phyloP scores from a whole-genome alignment of 2,888 invertebrate genomes.

The Hylaea fasciaria region DNA sequence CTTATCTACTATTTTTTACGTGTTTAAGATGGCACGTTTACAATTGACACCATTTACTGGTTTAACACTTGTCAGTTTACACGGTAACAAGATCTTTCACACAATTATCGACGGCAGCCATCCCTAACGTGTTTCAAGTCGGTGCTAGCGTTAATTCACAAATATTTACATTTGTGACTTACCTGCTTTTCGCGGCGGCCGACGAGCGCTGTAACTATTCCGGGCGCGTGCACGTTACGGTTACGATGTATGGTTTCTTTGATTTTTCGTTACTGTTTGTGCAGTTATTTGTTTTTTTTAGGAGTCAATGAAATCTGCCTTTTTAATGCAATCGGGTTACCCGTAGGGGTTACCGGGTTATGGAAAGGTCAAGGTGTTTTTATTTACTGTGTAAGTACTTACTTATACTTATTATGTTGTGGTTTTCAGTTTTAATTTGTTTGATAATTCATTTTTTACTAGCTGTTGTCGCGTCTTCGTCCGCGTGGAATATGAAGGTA shows the following conservation, averaged over 20 bases:
- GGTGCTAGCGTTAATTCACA: constrained; percentile 57
- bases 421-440: too few relatives aligned
- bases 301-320: constrained; percentile 4
- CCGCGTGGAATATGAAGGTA: too few relatives aligned
- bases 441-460: neutral
- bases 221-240: neutral
- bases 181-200: constrained; percentile 52
- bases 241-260: constrained; percentile 21
- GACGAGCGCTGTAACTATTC: constrained; percentile 11
- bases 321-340: constrained; percentile 8
- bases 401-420: neutral
- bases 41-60: too few relatives aligned
- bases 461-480: too few relatives aligned
- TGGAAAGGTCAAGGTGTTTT: constrained; percentile 18
- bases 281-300: constrained; percentile 13
- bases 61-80: too few relatives aligned
- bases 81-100: too few relatives aligned
- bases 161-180: constrained; percentile 67
- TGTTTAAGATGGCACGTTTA: too few relatives aligned
- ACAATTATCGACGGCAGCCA: constrained; percentile 14
- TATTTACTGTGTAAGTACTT: neutral
- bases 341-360: too few relatives aligned
- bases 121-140: constrained; percentile 44
- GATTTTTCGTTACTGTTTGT: constrained; percentile 22
- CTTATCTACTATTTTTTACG: too few relatives aligned